Conservation (phyloP, 1,140 invertebrate genomes). For the Trichoplusia ni region DNA sequence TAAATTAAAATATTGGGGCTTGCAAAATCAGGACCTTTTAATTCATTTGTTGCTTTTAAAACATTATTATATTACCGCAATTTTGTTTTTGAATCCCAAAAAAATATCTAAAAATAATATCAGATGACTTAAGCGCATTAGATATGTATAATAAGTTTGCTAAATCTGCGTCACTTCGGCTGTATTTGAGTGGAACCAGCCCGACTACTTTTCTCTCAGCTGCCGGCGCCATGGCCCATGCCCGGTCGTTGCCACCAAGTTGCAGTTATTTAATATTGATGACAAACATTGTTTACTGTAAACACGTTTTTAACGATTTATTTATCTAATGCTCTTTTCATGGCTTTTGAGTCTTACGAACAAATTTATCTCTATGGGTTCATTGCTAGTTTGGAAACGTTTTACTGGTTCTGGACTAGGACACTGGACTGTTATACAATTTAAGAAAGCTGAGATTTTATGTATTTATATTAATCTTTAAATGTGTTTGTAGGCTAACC, state of each 20-base stretch:
- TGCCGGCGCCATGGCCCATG: constrained; percentile 56
- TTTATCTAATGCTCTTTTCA: constrained; percentile 37
- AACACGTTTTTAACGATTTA: constrained; percentile 62
- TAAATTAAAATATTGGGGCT: too few relatives aligned
- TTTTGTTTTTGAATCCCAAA: too few relatives aligned
- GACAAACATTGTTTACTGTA: constrained; percentile 65
- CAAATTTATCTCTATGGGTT: background rate
- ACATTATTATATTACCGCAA: too few relatives aligned
- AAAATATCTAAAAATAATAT: background rate
- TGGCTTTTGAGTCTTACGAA: background rate
- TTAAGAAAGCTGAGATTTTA: constrained; percentile 19
- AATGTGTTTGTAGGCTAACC: constrained; percentile 53
- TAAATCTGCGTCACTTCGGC: constrained; percentile 5
- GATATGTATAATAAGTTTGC: background rate
- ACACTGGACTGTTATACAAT: too few relatives aligned
- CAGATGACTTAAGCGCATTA: background rate
- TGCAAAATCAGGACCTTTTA: too few relatives aligned
- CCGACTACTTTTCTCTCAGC: constrained; percentile 58
- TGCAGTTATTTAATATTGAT: constrained; percentile 77
- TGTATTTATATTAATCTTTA: constrained; percentile 18
- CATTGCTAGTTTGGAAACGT: too few relatives aligned
- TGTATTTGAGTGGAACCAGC: constrained; percentile 69
- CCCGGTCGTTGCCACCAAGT: constrained; percentile 73
- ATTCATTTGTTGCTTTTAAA: too few relatives aligned
- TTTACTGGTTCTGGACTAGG: too few relatives aligned